Base-by-base conservation (phyloP, 2,888 invertebrate genomes). In the Aphidius colemani region DNA sequence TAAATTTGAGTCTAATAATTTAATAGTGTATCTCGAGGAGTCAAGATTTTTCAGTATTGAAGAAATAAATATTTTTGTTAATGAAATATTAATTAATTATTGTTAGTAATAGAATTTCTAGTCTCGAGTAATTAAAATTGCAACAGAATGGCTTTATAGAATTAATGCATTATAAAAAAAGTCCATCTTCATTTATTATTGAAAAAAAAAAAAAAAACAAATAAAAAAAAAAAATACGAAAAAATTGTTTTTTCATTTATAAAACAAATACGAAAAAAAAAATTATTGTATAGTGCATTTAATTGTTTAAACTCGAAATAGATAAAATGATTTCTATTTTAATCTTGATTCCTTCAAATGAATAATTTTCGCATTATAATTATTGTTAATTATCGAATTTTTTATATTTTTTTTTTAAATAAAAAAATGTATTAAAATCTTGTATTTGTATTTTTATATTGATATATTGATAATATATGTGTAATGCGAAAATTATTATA, bases 401-500 rank as follows among this genome's bases (percentile, higher is more conserved):
- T 10, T 7, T 10, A 63, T 46, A 55, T n/a, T 43, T 30, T 30
- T 30, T 53, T 57, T 11, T 44, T 18, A 49, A 53, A 60, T 44
- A 43, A 40, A n/a, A 50, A 73, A 72, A 69, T 72, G 70, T 71
- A 18, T 18, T 18, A 70, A 72, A 70, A 64, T 68, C 68, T 67
- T 68, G 58, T 69, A 63, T 66, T 64, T 55, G 55, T 13, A 69
- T 67, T 71, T 67, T 30, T 4, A 30, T 30, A 30, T 30, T 30
- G 5, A 30, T 30, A 30, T 30, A 30, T 30, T 30, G 2, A 2
- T 30, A 5, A 30, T 30, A 30, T 30, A 30, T 30, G 30, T 30
- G 67, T 71, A 69, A 72, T 70, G 71, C 70, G 67, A 73, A 66
- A 71, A 70, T 64, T 64, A 69, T 59, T 66, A 67, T 68, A 66